phyloP scores from a whole-genome alignment of 1,140 invertebrate species.

The Zophobas morio region DNA sequence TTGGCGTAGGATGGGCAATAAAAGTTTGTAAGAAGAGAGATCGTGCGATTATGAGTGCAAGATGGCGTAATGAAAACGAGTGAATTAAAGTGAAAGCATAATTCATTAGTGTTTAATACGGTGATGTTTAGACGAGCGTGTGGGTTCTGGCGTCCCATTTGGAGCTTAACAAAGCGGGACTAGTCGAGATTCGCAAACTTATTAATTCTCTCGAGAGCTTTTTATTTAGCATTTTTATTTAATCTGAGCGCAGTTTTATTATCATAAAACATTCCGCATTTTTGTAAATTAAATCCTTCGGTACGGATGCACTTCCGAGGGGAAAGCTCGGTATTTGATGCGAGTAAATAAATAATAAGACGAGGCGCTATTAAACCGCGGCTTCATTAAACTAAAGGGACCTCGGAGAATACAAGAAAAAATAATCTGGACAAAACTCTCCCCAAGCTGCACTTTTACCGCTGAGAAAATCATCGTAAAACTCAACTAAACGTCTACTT shows the following conservation, averaged over 20 bases:
- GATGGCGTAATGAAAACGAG: conserved; percentile 26
- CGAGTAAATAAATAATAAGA: conserved; percentile 61
- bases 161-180: conserved; percentile 49
- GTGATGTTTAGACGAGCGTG: conserved; percentile 47
- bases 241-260: conserved; percentile 66
- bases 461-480: conserved; percentile 61
- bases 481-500: conserved; percentile 58
- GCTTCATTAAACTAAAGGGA: conserved; percentile 64
- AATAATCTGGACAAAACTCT: conserved; percentile 64
- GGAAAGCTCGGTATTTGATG: conserved; percentile 54
- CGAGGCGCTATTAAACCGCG: conserved; percentile 54
- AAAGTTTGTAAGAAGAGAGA: conserved; percentile 12
- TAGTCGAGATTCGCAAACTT: conserved; percentile 56
- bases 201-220: conserved; percentile 63
- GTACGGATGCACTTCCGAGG: conserved; percentile 43
- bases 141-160: conserved; percentile 32
- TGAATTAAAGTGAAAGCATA: conserved; percentile 43
- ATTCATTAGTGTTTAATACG: conserved; percentile 50
- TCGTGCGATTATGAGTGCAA: conserved; percentile 14
- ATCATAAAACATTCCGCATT: conserved; percentile 65
- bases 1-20: background rate
- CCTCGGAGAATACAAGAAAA: conserved; percentile 63
- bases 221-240: conserved; percentile 66
- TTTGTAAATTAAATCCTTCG: conserved; percentile 65
- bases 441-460: conserved; percentile 57